Evolutionary conservation across 2,888 invertebrate species (phyloP).

Genomic region (Gibbula magus): DNA sequence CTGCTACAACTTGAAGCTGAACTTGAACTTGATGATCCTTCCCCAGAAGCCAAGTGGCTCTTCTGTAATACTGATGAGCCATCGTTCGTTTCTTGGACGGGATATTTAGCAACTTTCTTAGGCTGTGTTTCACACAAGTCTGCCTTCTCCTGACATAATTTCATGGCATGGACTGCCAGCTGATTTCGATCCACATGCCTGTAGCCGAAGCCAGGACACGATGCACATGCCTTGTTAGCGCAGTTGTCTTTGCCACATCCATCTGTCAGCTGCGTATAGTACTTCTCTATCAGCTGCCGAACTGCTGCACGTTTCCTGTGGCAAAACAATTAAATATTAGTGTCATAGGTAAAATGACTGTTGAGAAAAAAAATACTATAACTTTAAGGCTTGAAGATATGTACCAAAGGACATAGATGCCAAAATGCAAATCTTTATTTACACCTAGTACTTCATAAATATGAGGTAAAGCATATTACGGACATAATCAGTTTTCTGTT

Average conservation of each 20-base stretch:
- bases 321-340: no score
- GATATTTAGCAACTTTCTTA: conserved; percentile 62
- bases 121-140: conserved; percentile 82
- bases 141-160: conserved; percentile 86
- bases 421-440: no score
- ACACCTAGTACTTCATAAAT: no score
- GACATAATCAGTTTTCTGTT: no score
- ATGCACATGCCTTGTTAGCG: conserved; percentile 90
- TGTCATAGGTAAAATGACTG: no score
- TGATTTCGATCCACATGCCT: conserved; percentile 87
- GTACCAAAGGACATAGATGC: no score
- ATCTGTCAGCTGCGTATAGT: conserved; percentile 92
- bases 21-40: background rate
- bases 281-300: conserved; percentile 88
- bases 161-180: conserved; percentile 91
- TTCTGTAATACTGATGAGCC: background rate
- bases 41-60: background rate
- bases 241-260: conserved; percentile 94
- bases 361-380: no score
- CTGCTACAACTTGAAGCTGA: background rate
- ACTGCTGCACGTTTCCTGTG: conserved; percentile 78
- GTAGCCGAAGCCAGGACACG: conserved; percentile 78
- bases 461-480: no score
- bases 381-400: no score
- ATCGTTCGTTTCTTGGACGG: conserved; percentile 28